phyloP scores from a whole-genome alignment of 2,113 vertebrate species.

The Cyprinus carpio region DNA sequence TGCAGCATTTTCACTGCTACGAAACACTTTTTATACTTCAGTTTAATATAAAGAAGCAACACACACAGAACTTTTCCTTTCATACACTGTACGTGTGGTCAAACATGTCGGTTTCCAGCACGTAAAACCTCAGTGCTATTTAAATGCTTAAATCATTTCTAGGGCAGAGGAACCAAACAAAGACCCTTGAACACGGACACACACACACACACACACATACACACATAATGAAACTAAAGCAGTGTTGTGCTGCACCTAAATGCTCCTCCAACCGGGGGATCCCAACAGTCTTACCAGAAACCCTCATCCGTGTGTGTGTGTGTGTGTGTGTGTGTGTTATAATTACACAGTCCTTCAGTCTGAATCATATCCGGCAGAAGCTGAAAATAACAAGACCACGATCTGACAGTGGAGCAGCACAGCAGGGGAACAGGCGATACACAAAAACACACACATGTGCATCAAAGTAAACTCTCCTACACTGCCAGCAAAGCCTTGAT shows the following conservation, averaged over 20 bases:
- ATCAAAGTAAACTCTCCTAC: background rate
- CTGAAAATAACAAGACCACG: slow-evolving; percentile 58
- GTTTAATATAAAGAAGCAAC: background rate
- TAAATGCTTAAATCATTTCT: background rate
- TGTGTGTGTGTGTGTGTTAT: slow-evolving; percentile 38
- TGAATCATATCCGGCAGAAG: slow-evolving; percentile 60
- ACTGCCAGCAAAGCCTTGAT: background rate
- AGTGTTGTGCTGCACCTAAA: slow-evolving; percentile 24
- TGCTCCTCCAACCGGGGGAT: slow-evolving; percentile 33
- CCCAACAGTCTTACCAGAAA: slow-evolving; percentile 48
- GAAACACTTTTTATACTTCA: background rate
- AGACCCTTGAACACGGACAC: background rate
- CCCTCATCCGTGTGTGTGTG: slow-evolving; percentile 30
- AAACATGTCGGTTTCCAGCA: background rate
- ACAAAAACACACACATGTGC: background rate
- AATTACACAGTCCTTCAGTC: slow-evolving; percentile 59
- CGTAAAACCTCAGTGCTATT: background rate
- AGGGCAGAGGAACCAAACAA: slow-evolving; percentile 10
- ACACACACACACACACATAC: slow-evolving; percentile 27
- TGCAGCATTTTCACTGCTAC: background rate
- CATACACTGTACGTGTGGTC: background rate
- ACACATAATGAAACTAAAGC: slow-evolving; percentile 46
- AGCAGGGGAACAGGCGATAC: slow-evolving; percentile 22
- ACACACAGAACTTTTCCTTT: background rate
- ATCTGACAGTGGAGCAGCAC: slow-evolving; percentile 43